Conservation (phyloP, 2,113 vertebrate genomes). For the Brachypodius melanocephalos region DNA sequence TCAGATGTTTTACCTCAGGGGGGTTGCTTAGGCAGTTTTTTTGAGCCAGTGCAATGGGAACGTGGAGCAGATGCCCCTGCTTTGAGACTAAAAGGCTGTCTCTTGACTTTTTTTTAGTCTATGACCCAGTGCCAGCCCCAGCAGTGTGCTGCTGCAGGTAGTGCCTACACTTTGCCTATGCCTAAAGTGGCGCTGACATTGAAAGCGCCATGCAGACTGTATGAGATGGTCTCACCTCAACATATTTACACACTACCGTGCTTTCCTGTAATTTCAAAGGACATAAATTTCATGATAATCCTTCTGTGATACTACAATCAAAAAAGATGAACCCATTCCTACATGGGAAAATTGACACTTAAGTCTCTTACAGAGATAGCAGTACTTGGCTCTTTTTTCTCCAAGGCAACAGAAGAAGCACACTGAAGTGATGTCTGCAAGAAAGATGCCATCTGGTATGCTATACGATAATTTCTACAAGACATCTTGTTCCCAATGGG, state of each 20-base stretch:
- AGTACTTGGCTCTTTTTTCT: conserved; percentile 6
- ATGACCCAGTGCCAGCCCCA: not conserved
- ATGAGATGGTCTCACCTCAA: not conserved
- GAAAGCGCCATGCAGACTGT: not conserved
- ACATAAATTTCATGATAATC: not conserved
- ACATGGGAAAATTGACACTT: not conserved
- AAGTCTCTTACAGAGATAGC: not conserved
- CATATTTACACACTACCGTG: not conserved
- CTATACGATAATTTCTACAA: conserved; percentile 22
- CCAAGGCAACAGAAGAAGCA: conserved; percentile 26
- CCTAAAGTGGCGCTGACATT: not conserved
- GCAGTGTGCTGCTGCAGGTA: not conserved
- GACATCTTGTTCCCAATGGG: conserved; percentile 30
- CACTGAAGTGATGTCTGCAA: conserved; percentile 24
- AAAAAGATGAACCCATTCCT: not conserved
- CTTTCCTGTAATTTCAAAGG: not conserved
- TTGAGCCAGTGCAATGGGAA: not conserved
- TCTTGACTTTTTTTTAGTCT: not conserved
- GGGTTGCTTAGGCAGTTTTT: not conserved
- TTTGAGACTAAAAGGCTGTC: not conserved
- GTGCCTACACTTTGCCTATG: not conserved
- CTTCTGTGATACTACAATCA: not conserved
- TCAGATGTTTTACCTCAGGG: not conserved
- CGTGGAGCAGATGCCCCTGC: not conserved
- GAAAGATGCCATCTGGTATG: conserved; percentile 51